phyloP scores from a whole-genome alignment of 2,797 vertebrate genomes.

The Petrocephalus sullivani region DNA sequence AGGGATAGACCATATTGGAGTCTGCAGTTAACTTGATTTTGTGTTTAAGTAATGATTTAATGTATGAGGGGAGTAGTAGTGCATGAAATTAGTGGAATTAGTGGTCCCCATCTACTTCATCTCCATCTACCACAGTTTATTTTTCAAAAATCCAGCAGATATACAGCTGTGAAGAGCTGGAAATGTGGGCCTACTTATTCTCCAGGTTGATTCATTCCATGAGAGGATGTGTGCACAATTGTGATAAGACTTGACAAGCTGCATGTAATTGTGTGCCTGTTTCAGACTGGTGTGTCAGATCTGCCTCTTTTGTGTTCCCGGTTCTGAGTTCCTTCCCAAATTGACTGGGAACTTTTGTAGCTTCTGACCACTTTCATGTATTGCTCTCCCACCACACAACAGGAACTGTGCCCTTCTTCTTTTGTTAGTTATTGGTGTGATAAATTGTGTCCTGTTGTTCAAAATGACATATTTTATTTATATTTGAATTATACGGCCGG shows the following conservation, averaged over 20 bases:
- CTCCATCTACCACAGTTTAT: background rate
- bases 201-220: background rate
- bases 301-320: background rate
- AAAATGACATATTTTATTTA: background rate
- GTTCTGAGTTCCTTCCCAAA: background rate
- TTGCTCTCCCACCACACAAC: background rate
- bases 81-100: background rate
- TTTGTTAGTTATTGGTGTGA: background rate
- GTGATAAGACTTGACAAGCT: background rate
- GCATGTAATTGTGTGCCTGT: background rate
- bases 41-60: background rate
- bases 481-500: background rate
- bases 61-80: background rate
- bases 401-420: background rate
- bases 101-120: background rate
- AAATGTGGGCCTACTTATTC: background rate
- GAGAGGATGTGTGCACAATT: background rate
- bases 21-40: background rate
- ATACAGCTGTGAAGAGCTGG: background rate
- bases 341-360: background rate
- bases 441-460: background rate
- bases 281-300: background rate
- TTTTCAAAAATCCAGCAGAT: background rate
- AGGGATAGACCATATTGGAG: background rate
- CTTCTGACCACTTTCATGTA: background rate